Conservation (phyloP, 2,797 vertebrate species). For the Cynopterus sphinx region DNA sequence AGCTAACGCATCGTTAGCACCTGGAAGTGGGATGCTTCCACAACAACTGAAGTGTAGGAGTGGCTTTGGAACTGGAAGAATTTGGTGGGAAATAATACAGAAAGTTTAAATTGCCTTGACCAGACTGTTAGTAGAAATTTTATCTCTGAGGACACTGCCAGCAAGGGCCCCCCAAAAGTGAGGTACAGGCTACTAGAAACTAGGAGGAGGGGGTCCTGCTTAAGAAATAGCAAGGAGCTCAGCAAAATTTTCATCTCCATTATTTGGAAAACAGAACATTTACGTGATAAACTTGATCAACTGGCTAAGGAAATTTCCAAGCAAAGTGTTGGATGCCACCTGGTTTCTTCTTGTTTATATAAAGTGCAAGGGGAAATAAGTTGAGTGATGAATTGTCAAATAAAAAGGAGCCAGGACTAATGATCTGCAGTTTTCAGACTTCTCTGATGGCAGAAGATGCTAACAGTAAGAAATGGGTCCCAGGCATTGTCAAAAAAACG, state of each 20-base stretch:
- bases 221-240: not conserved
- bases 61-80: not conserved
- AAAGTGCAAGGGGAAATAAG: not conserved
- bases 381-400: not conserved
- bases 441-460: not conserved
- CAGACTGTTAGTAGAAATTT: not conserved
- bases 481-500: not conserved
- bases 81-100: not conserved
- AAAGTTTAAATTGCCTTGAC: not conserved
- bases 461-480: not conserved
- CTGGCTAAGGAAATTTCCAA: not conserved
- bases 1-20: not conserved
- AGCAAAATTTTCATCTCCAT: not conserved
- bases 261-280: not conserved
- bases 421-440: not conserved
- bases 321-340: not conserved
- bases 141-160: not conserved
- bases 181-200: not conserved
- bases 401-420: not conserved
- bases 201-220: not conserved
- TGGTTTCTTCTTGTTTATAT: not conserved
- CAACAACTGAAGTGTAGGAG: not conserved
- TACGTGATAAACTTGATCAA: not conserved
- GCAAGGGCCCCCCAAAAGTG: not conserved
- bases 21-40: not conserved